Base-by-base conservation (phyloP, 2,113 vertebrate species). In the Percopsis transmontana region DNA sequence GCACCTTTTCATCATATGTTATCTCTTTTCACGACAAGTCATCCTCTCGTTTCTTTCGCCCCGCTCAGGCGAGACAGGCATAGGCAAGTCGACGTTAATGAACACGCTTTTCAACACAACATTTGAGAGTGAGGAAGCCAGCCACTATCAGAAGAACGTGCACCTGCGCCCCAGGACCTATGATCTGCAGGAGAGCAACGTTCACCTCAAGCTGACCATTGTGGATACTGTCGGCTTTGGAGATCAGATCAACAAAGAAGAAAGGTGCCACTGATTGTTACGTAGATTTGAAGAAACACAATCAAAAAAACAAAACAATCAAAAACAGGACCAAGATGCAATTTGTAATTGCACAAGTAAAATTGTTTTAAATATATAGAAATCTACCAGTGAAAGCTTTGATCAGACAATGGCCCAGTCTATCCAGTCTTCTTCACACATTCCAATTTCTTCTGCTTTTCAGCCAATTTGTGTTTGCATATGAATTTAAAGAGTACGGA, bases 21-120 rank as follows among this genome's bases (percentile, higher is more conserved):
- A 18, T 51, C 6, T 53, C 3, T 6, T 18, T 53, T 41, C 6
- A 33, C 7, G 11, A 3, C 48, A 66, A 41, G 58, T 20, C 16
- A 10, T 15, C 23, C 24, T 5, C 14, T 10, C 55, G 1, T 15
- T 15, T 68, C 16, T 6, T 1, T 42, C 21, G 47, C 4, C 38
- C 51, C 33, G 24, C 7, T 42, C 52, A 99, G 97, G 97, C 58
- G 96, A 98, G 89, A 99, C 97, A 0, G 97, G 97, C 65, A 98
- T 99, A 0, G 97, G 97, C 63, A 99, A 99, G 69, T 99, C 97
- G 5, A 98, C 97, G 0, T 84, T 99, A 21, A 98, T 99, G 94
- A 98, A 97, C 72, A 97, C 96, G 0, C 94, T 99, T 3, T 99
- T 99, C 90, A 98, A 97, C 69, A 98, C 96, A 0, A 92, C 88